Conservation (phyloP, 2,888 invertebrate species). For the Conchocele bisecta region DNA sequence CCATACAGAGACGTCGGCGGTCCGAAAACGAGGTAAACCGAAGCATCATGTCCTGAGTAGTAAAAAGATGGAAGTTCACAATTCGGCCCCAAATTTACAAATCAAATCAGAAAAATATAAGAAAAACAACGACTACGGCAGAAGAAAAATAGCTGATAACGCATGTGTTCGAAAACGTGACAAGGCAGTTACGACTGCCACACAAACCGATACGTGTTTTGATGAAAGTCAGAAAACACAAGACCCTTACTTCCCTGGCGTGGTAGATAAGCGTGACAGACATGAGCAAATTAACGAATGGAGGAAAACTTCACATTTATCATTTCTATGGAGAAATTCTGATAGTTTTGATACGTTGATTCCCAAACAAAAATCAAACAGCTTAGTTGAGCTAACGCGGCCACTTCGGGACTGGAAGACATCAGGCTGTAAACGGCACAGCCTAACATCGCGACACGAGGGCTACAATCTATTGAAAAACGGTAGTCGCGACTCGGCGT, state of each 20-base stretch:
- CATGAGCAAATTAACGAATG: conserved; percentile 65
- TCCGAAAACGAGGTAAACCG: no score
- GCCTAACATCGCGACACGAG: conserved; percentile 66
- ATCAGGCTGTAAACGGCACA: conserved; percentile 61
- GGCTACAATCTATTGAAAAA: conserved; percentile 65
- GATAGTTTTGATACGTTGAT: conserved; percentile 51
- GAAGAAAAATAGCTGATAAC: background rate
- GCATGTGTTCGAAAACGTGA: background rate
- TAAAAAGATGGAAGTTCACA: background rate
- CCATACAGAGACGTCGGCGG: background rate
- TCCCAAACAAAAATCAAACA: conserved; percentile 68
- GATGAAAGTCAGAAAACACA: background rate
- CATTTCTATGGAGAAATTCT: conserved; percentile 62
- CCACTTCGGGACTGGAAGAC: conserved; percentile 51
- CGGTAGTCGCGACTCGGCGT: conserved; percentile 59
- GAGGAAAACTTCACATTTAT: conserved; percentile 65
- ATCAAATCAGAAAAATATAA: background rate
- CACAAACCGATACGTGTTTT: conserved; percentile 36
- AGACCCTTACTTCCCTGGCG: conserved; percentile 20
- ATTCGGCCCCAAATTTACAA: background rate
- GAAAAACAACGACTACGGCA: no score
- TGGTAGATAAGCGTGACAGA: conserved; percentile 39
- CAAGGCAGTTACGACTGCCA: conserved; percentile 8
- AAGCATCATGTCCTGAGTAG: no score
- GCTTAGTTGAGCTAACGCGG: conserved; percentile 68